Percentiles rank a stretch among this genome's conserved stretches.
These are phyloP conservation scores for Hydractinia symbiolongicarpus DNA, from an alignment of 30 jellyfish, hydroid and myxozoan species.

Conservation along the genomic window DNA sequence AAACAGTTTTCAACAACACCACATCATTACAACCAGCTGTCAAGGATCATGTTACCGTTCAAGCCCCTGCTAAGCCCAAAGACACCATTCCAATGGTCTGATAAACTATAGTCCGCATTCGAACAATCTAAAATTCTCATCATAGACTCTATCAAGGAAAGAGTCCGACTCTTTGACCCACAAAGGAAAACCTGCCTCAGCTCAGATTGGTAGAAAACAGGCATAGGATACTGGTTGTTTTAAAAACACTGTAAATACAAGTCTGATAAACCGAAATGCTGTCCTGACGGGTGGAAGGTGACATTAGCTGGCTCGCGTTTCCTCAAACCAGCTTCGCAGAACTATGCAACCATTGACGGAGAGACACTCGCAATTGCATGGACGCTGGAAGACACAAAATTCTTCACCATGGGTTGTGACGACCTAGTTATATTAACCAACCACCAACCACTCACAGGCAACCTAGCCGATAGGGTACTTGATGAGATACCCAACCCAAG, in stretches of 20 bases:
- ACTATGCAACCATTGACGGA: constrained; percentile 45
- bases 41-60: constrained; percentile 26
- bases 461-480: constrained; percentile 25
- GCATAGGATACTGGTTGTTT: constrained; percentile 28
- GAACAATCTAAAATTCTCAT: constrained; percentile 13
- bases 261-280: constrained; percentile 21
- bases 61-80: constrained; percentile 27
- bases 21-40: neutral
- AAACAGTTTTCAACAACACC: neutral
- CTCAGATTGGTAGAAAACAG: constrained; percentile 36
- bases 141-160: constrained; percentile 7
- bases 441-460: constrained; percentile 37
- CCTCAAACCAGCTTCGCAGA: constrained; percentile 20
- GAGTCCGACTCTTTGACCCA: constrained; percentile 18
- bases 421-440: constrained; percentile 21
- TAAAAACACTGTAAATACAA: constrained; percentile 30
- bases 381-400: constrained; percentile 35
- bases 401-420: constrained; percentile 47
- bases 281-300: constrained; percentile 32
- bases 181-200: neutral
- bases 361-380: constrained; percentile 41
- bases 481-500: constrained; percentile 6
- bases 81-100: constrained; percentile 29
- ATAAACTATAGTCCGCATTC: neutral
- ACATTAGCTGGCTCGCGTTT: constrained; percentile 34